phyloP scores from a whole-genome alignment of 2,113 vertebrate species.

The Heliornis fulica region DNA sequence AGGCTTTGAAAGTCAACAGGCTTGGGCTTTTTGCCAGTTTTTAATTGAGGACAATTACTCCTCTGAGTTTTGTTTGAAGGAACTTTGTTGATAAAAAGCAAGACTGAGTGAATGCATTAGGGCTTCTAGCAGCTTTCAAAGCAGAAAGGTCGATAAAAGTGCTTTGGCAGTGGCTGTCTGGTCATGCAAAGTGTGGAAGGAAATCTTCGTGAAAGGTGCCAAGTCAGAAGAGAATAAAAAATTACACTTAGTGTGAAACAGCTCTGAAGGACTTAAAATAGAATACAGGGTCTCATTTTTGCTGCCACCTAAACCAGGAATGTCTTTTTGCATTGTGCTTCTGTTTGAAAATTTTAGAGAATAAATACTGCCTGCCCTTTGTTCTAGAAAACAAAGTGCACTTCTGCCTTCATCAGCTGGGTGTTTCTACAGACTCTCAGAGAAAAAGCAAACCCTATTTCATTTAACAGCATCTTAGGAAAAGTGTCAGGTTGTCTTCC shows the following conservation, averaged over 20 bases:
- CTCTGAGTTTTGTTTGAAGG: not conserved
- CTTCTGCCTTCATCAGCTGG: not conserved
- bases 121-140: constrained; percentile 26
- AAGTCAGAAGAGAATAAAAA: not conserved
- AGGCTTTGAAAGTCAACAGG: not conserved
- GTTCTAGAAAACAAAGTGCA: not conserved
- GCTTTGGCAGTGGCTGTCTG: not conserved
- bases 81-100: not conserved
- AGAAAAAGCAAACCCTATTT: not conserved
- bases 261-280: not conserved
- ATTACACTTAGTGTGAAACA: not conserved
- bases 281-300: not conserved
- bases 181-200: not conserved
- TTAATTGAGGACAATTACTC: not conserved
- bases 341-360: not conserved
- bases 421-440: not conserved
- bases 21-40: not conserved
- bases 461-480: not conserved
- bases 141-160: not conserved
- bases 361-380: not conserved
- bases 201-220: not conserved
- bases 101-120: not conserved
- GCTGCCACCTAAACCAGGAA: not conserved
- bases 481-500: not conserved
- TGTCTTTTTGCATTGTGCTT: not conserved